phyloP scores from a whole-genome alignment of 1,140 invertebrate species.

The Bombus terrestris region DNA sequence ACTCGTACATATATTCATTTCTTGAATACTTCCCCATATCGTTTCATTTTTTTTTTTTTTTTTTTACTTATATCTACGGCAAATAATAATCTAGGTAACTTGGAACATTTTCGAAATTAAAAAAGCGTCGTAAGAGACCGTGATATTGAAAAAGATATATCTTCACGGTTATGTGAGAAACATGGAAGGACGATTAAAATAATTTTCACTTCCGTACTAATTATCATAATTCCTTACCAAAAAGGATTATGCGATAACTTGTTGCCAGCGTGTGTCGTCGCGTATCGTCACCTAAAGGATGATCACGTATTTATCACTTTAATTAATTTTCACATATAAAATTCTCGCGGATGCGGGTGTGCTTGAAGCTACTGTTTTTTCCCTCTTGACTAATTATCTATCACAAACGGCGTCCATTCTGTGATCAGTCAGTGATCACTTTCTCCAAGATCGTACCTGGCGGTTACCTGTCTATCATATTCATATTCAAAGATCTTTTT shows the following conservation, averaged over 20 bases:
- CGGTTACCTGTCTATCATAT: not conserved
- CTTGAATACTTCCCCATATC: not conserved
- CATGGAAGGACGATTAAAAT: not conserved
- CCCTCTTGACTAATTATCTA: no score
- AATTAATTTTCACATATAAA: not conserved
- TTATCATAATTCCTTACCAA: not conserved
- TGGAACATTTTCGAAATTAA: not conserved
- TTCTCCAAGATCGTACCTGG: not conserved
- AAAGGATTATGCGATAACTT: no score
- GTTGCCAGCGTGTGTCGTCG: no score
- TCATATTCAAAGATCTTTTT: not conserved
- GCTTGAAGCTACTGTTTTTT: not conserved
- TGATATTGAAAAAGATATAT: not conserved
- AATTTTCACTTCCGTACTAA: not conserved
- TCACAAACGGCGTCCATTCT: not conserved
- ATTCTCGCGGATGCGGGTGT: not conserved
- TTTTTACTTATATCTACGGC: not conserved
- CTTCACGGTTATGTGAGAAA: not conserved
- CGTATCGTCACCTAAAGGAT: not conserved
- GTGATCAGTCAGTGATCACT: not conserved
- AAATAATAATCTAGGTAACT: not conserved
- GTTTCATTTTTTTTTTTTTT: not conserved
- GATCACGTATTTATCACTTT: not conserved
- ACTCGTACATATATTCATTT: constrained; percentile 31
- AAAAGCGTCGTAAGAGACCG: not conserved